Evolutionary conservation across 2,113 vertebrate species (phyloP), one percentile per base, ranked within the genome.

Genomic region (Rhadina sibilatrix): DNA sequence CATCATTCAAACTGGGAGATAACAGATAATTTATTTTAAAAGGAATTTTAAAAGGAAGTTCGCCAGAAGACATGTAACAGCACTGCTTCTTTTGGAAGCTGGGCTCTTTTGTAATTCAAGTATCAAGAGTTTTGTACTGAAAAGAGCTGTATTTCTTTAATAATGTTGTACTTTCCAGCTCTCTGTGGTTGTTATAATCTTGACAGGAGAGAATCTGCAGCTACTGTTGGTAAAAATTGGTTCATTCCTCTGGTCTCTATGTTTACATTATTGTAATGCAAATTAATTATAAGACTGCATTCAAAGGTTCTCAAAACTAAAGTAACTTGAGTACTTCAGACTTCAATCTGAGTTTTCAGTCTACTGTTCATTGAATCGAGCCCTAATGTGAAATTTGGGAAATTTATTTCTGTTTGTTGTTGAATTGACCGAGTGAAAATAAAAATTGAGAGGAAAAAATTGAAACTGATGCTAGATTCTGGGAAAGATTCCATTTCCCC

Each of bases 401-500:
- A 1, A 0, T 37, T 77, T 69, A 4, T 70, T 95, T 54, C 35
- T 61, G 28, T 61, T 64, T 52, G 13, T 42, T 50, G 20, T 75
- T 86, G 63, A 94, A 81, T 11, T n/a, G 37, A 68, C 28, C 52
- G 35, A 59, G 9, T 50, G 52, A 89, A 64, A 81, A 64, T 27
- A 30, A 82, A 86, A 91, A 70, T 59, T n/a, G 28, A 90, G 60
- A 63, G 37, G 18, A 57, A 87, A 72, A 88, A 54, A 38, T 38
- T 10, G 20, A 87, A 90, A 22, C 28, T 30, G 46, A 25, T 85
- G 84, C 54, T 54, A 37, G 33, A 19, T 78, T 65, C 66, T 87
- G 90, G 88, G 91, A 71, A 78, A 61, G 30, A 47, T 35, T 80
- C 54, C 40, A 74, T 56, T 95, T 94, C 44, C 71, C 53, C 47